Base-by-base conservation (phyloP, 2,888 invertebrate species). In the Epinotia bilunana region DNA sequence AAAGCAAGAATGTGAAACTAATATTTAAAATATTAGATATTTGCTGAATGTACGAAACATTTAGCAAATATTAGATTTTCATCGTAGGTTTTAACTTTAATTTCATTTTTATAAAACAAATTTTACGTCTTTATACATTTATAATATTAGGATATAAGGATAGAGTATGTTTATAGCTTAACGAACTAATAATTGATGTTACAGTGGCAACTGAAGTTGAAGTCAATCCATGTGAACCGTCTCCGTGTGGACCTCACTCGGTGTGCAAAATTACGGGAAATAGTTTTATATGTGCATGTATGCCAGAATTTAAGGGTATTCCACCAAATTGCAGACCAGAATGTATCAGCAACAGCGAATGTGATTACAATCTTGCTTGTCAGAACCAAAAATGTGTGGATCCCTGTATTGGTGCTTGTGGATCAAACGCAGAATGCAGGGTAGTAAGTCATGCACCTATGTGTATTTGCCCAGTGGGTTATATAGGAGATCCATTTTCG, bases 261-360 rank as follows among this genome's bases (percentile, higher is more conserved):
- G 94, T 96, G 81, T 97, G 97, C 83, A 95, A 95, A 88, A 92
- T 95, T 70, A 92, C 95, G 55, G 96, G 96, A 33, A 95, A 96
- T 76, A 95, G 95, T 65, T 97, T 97, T 2, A 95, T 97, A 1
- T 98, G 98, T 84, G 96, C 97, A 43, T 98, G 98, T 83, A 88
- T 96, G 71, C 93, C 95, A 67, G 95, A 94, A 79, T 96, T 95
- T 80, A 94, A 95, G 77, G 97, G 97, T 68, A 91, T 95, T 33
- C 97, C 97, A 55, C 97, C 97, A 78, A 96, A 96, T 82, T 97
- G 97, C 83, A 93, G 96, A 78, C 97, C 97, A 4, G 97, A 97
- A 91, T 98, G 98, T 87, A 95, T 96, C 65, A 96, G 96, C 78
- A 97, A 97, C 83, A 95, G 95, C 72, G 97, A 97, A 90, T 97